Evolutionary conservation across 2,888 invertebrate species (phyloP), one percentile per base, ranked within the genome.

Genomic region (Diplazon laetatorius): DNA sequence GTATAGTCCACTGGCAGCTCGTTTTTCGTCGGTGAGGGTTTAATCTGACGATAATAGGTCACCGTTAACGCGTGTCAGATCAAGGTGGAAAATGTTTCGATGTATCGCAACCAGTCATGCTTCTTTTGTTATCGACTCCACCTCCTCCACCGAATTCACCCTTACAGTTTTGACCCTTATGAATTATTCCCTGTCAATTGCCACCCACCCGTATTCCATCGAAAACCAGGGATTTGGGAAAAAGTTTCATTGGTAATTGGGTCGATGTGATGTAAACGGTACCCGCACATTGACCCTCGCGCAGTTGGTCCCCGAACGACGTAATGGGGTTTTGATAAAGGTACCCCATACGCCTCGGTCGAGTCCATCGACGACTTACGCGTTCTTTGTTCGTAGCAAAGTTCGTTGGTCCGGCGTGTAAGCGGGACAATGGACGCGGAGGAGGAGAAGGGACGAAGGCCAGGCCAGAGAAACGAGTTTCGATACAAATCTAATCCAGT

Each of bases 401-500:
- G 78, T 66, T 66, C 75, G 66, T 70, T 55, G 66, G 66, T 71
- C 65, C 57, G 69, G 50, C 35, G 48, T n/a, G n/a, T 66, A 65
- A 71, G 75, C 65, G 52, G 65, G 72, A 76, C 73, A 74, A 77
- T 77, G 66, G 57, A 55, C 46, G 20, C 2, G 14, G 37, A 20
- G 14, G 16, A 12, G 30, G 6, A 10, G 50, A 20, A n/a, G 16
- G 12, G 30, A 12, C 8, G 50, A 22, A 16, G 39, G 42, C 30
- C 60, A 70, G 42, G 18, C 30, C 2, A 30, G 30, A 6, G 30
- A 30, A 59, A 59, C 46, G 46, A 52, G 69, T 52, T 57, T 52
- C 69, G 72, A 77, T 77, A 73, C 72, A 73, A 77, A 79, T 72
- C 77, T 69, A 77, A 79, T 73, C 72, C 59, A 65, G 68, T 42